phyloP scores from a whole-genome alignment of 64 coral and sea anemone genomes.

The Montipora foliosa region DNA sequence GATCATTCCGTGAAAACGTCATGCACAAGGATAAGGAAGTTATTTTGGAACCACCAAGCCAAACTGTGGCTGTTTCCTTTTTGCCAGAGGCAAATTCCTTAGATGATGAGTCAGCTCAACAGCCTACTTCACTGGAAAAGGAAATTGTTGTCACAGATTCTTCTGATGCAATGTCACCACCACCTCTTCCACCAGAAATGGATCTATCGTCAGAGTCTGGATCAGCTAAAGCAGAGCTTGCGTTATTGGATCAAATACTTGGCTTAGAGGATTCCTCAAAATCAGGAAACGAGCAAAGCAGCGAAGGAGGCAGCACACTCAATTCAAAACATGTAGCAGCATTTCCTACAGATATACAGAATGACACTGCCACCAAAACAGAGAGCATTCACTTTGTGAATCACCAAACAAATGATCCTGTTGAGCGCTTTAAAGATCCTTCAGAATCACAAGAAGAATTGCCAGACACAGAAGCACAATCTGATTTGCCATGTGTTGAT shows the following conservation, averaged over 20 bases:
- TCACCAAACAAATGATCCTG: not conserved
- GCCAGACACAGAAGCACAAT: not conserved
- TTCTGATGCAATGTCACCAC: constrained; percentile 39
- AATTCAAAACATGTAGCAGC: not conserved
- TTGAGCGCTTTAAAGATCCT: not conserved
- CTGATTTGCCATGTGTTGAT: not conserved
- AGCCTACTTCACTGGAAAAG: not conserved
- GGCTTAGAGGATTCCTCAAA: constrained; percentile 14
- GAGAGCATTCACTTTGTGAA: not conserved
- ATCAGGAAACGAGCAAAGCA: constrained; percentile 13
- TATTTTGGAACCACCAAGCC: not conserved
- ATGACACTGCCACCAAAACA: not conserved
- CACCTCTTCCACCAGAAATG: constrained; percentile 62
- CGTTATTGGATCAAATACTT: constrained; percentile 32
- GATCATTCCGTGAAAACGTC: constrained; percentile 18
- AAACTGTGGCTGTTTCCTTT: not conserved
- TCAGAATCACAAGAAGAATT: not conserved
- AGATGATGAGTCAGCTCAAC: not conserved
- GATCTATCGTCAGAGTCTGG: constrained; percentile 35
- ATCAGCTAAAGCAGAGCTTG: constrained; percentile 33
- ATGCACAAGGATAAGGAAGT: not conserved
- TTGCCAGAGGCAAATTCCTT: not conserved
- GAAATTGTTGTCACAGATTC: constrained; percentile 9
- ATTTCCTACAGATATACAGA: not conserved
- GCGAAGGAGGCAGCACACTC: not conserved